These are phyloP conservation scores for Hesperophylax magnus DNA, from an alignment of 1,140 invertebrate species.

Conservation along the genomic window DNA sequence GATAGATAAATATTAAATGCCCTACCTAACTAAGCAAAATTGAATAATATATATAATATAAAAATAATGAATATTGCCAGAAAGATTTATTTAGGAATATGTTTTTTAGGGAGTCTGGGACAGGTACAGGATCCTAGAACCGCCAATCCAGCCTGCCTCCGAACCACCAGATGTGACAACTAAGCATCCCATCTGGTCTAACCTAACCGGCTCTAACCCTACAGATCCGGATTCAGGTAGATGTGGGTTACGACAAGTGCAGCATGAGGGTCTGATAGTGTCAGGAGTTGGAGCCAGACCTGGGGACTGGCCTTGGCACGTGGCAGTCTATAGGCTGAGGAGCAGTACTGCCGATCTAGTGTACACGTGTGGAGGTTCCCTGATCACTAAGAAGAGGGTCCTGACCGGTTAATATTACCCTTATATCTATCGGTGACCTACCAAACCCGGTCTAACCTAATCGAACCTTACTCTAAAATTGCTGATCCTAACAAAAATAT, in stretches of 20 bases:
- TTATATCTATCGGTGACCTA: no score
- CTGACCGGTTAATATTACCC: constrained; percentile 42
- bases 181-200: not conserved
- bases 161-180: not conserved
- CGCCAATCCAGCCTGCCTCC: not conserved
- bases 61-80: not conserved
- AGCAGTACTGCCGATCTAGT: not conserved
- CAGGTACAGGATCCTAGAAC: not conserved
- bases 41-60: not conserved
- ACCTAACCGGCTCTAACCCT: no score
- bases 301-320: constrained; percentile 55
- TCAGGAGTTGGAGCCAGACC: constrained; percentile 10
- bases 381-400: constrained; percentile 37
- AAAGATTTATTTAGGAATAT: not conserved
- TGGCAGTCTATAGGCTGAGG: constrained; percentile 42
- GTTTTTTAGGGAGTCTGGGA: constrained; percentile 18
- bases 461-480: no score
- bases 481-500: no score
- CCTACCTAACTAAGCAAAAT: no score
- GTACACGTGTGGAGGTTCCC: constrained; percentile 50
- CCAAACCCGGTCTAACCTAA: no score
- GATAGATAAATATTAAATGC: no score
- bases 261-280: constrained; percentile 21
- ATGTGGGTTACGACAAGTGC: constrained; percentile 1
- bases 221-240: not conserved